Percentiles rank a stretch among this genome's conserved stretches.
phyloP scores from a whole-genome alignment of 2,888 invertebrate species.

The Blastobasis adustella region DNA sequence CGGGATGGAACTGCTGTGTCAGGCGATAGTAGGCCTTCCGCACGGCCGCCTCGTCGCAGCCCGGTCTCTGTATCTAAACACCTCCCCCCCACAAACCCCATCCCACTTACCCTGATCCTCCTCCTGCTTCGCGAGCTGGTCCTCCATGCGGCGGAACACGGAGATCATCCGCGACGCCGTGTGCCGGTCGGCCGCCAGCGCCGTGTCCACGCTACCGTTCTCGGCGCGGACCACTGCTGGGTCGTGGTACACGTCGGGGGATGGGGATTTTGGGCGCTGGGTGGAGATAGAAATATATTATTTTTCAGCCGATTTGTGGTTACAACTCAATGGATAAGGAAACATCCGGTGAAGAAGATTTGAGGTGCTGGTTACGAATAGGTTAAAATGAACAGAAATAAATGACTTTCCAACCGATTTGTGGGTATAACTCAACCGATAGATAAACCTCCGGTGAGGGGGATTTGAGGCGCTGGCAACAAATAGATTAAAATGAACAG shows the following conservation, averaged over 20 bases:
- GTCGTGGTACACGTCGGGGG: conserved; percentile 82
- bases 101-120: conserved; percentile 54
- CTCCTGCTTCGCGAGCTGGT: conserved; percentile 71
- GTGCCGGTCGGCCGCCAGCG: conserved; percentile 72
- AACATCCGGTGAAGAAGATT: no score
- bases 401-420: no score
- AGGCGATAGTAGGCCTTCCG: conserved; percentile 87
- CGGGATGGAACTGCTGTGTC: conserved; percentile 98
- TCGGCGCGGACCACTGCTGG: conserved; percentile 80
- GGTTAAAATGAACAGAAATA: no score
- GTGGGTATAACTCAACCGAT: no score
- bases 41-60: not conserved
- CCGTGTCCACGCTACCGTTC: conserved; percentile 46
- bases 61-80: not conserved
- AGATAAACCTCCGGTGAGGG: no score
- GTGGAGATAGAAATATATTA: not conserved
- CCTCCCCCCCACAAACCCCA: not conserved
- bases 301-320: no score
- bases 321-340: no score
- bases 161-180: conserved; percentile 91
- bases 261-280: conserved; percentile 76
- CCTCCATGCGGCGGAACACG: conserved; percentile 93
- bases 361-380: no score
- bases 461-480: no score
- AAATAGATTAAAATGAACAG: no score